Percentiles rank a stretch among this genome's conserved stretches.
Conservation (phyloP, 2,888 invertebrate genomes). For the Sinhomidia bicolor region DNA sequence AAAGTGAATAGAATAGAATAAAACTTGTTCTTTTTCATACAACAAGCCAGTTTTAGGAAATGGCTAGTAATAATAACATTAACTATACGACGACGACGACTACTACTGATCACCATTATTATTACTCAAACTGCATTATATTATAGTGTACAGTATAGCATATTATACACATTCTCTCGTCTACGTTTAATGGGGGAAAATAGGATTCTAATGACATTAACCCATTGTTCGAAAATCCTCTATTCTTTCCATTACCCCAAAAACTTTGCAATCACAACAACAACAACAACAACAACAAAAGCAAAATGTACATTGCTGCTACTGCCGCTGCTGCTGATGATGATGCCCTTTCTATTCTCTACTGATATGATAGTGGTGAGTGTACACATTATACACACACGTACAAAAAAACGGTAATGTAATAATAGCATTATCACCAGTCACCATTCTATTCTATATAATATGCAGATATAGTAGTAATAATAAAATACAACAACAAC, state of each 20-base stretch:
- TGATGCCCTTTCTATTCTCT: not conserved
- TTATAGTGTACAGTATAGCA: slow-evolving; percentile 3
- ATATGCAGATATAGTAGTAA: not conserved
- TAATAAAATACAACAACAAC: not conserved
- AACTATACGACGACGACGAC: not conserved
- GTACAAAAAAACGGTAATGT: not conserved
- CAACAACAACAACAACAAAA: not conserved
- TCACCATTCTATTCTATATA: no score
- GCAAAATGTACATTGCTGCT: not conserved
- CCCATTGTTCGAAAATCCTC: slow-evolving; percentile 73
- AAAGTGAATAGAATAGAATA: not conserved
- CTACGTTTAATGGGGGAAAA: slow-evolving; percentile 58
- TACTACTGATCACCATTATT: not conserved
- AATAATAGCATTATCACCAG: slow-evolving; percentile 62
- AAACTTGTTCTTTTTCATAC: slow-evolving; percentile 3
- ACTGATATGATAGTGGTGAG: not conserved
- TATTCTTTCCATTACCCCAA: slow-evolving; percentile 46
- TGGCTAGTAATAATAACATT: slow-evolving; percentile 54
- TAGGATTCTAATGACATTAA: slow-evolving; percentile 79
- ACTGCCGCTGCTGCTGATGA: not conserved
- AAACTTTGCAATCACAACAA: slow-evolving; percentile 34
- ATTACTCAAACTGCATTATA: slow-evolving; percentile 22
- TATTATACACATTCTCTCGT: not conserved
- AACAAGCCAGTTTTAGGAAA: not conserved
- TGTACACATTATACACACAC: not conserved